These are phyloP conservation scores for Paradisaea rubra DNA, from an alignment of 2,113 vertebrate genomes.

Conservation along the genomic window DNA sequence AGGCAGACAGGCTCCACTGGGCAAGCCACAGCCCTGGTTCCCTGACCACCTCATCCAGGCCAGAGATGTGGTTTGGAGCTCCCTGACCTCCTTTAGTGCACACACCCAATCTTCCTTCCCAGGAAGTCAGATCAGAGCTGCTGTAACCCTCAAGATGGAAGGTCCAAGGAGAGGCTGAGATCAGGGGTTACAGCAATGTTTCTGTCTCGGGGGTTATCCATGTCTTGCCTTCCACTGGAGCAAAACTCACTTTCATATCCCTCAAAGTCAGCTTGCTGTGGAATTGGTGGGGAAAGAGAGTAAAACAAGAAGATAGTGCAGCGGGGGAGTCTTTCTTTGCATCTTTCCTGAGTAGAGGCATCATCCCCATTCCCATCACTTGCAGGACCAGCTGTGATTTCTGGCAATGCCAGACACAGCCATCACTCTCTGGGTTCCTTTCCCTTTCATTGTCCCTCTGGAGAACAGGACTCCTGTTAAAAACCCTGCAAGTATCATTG, in stretches of 20 bases:
- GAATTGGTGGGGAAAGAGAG: neutral
- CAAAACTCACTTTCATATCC: neutral
- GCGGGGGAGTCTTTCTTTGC: neutral
- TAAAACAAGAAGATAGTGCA: neutral
- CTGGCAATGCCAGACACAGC: constrained; percentile 8
- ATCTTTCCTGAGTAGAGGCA: neutral
- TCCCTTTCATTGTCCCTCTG: constrained; percentile 36
- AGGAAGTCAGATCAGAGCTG: neutral
- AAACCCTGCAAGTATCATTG: constrained; percentile 16
- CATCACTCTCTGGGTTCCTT: constrained; percentile 8
- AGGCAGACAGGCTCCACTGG: neutral
- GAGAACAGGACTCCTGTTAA: constrained; percentile 33
- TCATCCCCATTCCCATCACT: neutral
- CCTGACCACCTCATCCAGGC: neutral
- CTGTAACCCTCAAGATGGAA: neutral
- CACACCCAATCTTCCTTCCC: neutral
- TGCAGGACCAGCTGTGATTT: constrained; percentile 35
- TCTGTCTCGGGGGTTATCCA: neutral
- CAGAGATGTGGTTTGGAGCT: neutral
- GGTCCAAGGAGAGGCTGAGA: neutral
- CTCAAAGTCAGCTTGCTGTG: neutral
- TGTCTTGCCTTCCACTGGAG: neutral
- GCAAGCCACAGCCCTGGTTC: neutral
- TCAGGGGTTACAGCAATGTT: neutral
- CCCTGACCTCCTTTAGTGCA: neutral